phyloP scores from a whole-genome alignment of 2,888 invertebrate genomes.

The Archips xylosteana region DNA sequence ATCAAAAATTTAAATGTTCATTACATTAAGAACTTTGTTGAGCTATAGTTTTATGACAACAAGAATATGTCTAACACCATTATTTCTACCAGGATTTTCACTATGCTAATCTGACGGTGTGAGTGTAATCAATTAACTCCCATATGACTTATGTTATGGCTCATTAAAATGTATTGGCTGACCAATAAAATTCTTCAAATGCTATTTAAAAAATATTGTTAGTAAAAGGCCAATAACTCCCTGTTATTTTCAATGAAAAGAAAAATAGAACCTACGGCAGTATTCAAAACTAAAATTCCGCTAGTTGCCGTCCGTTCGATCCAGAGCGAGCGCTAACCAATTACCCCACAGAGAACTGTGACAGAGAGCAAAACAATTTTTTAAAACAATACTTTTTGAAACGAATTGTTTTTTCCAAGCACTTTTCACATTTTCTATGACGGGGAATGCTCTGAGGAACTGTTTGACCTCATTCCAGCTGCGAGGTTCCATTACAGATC shows the following conservation, averaged over 20 bases:
- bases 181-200: not conserved
- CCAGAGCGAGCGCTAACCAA: not conserved
- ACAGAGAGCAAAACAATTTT: not conserved
- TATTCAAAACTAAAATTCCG: not conserved
- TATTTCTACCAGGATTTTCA: no score
- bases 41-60: no score
- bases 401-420: not conserved
- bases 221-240: not conserved
- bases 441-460: no score
- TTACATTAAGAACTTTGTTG: no score
- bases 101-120: no score
- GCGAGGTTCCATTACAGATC: no score
- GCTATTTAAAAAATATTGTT: no score
- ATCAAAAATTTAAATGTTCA: not conserved
- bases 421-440: not conserved
- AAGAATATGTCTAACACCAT: no score
- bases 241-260: not conserved
- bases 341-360: constrained; percentile 3
- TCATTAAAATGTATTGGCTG: no score
- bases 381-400: not conserved
- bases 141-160: no score
- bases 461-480: no score
- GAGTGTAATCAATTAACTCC: no score
- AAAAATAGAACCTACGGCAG: not conserved
- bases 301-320: not conserved